A percentile compares a stretch with the other conserved stretches of the same genome.
Evolutionary conservation across 2,797 vertebrate genomes (phyloP).

Genomic region (Chloroceryle amazona): DNA sequence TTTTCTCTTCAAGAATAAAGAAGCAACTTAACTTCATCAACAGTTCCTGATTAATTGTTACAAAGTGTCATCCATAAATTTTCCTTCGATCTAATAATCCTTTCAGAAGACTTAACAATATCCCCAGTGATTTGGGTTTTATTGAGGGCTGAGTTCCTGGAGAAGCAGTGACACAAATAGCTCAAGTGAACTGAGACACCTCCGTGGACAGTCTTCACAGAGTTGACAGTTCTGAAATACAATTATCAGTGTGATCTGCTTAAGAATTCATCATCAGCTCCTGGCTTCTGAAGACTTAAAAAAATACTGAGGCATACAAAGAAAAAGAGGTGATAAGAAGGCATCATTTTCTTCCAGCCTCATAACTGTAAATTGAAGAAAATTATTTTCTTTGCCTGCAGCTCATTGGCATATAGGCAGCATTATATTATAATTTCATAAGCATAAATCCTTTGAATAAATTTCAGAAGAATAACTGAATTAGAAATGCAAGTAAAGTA

Average conservation of each 20-base stretch:
- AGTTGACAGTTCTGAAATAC: conserved; percentile 95
- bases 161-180: conserved; percentile 89
- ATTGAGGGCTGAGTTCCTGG: conserved; percentile 85
- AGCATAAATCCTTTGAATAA: conserved; percentile 90
- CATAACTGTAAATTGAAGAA: conserved; percentile 90
- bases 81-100: conserved; percentile 94
- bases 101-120: conserved; percentile 86
- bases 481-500: conserved; percentile 87
- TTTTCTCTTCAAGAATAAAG: conserved; percentile 72
- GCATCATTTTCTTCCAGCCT: conserved; percentile 84
- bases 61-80: conserved; percentile 92
- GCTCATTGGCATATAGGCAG: conserved; percentile 87
- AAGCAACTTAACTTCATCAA: conserved; percentile 91
- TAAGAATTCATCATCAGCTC: conserved; percentile 92
- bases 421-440: conserved; percentile 90
- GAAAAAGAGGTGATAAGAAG: conserved; percentile 84
- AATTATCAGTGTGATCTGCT: conserved; percentile 98
- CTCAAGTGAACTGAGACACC: conserved; percentile 86
- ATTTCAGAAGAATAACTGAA: conserved; percentile 88
- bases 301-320: conserved; percentile 81
- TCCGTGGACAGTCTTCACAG: conserved; percentile 89
- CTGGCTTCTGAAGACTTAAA: conserved; percentile 87
- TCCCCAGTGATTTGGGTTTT: conserved; percentile 90
- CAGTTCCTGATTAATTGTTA: conserved; percentile 92
- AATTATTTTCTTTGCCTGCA: conserved; percentile 89